Evolutionary conservation across 2,797 vertebrate genomes (phyloP), one percentile per base, ranked within the genome.

Genomic region (Macropodus opercularis): DNA sequence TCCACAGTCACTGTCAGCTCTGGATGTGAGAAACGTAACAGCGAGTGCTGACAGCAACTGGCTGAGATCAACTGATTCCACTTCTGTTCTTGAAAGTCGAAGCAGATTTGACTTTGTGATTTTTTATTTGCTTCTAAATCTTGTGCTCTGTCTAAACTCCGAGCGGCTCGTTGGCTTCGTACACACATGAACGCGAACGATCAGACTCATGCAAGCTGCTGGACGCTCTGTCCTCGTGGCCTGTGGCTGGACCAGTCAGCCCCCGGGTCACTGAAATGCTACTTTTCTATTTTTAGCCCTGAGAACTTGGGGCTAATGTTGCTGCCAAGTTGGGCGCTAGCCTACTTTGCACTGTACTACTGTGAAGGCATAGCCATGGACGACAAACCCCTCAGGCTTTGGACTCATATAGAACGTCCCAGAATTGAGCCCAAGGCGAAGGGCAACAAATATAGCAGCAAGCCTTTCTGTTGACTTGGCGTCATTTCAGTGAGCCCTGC

Each of bases 261-360:
- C 40, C 4, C 0, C 1, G 8, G 14, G 68, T 43, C 3, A 40
- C 18, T n/a, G n/a, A n/a, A n/a, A 18, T 23, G 65, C 55, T 31
- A 47, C 49, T 22, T 41, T 62, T 36, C 54, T 69, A 77, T 81
- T 64, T 67, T 67, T 67, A 61, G 50, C 38, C 10, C 0, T 9
- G 46, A 18, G 36, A 53, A 66, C 17, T 59, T 26, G 58, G 56
- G 50, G 23, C 34, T 17, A 24, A 46, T 18, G 34, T 47, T 8
- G 24, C 40, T 15, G 58, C 63, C 54, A 59, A 61, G 50, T 58
- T 19, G 22, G 38, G 48, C 48, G 27, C 40, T 3, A 69, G 49
- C 49, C 75, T 63, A 60, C 49, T 79, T 79, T 40, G 55, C 21
- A 39, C 1, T 23, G 32, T 17, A 27, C n/a, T 63, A 18, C 40